Evolutionary conservation across 1,140 invertebrate species (phyloP), one percentile per base, ranked within the genome.

Genomic region (Bombus turneri): DNA sequence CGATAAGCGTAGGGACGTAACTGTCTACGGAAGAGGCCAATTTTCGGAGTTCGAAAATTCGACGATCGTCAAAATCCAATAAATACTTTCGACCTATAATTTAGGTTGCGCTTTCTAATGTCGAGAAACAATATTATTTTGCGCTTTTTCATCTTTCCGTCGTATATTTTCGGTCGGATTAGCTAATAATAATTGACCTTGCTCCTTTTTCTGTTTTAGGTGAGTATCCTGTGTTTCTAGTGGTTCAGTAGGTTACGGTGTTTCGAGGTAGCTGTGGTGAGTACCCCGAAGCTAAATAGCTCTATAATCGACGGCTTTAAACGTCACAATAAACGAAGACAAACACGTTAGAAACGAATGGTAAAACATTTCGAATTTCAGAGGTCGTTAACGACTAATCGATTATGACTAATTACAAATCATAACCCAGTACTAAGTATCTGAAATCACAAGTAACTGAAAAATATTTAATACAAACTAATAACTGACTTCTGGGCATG

Each of bases 141-240:
- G 18, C 25, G 31, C 34, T 41, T 57, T 66, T 76, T 79, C 53
- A 47, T 59, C 31, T 75, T 28, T 74, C 22, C 13, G 12, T 43
- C 43, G 18, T 10, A 10, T 41, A 3, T 43, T 68, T n/a, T 74
- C 10, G 1, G 1, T n/a, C 22, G 28, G 15, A 22, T 43, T 15
- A 4, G 3, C 57, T 31, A 9, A 53, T 1, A 66, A 53, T 15
- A 78, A 59, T 81, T 72, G 34, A 75, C 4, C 18, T 3, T 31
- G n/a, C 62, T 73, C 68, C 15, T 71, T 34, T 90, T 81, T 87
- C 57, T 88, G 87, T 91, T 88, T 64, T 69, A 91, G 89, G 90
- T 91, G 89, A 91, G 90, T 91, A 91, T 39, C 64, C 39, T 18
- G 39, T 68, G 4, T 85, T 57, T 57, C 28, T 5, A 53, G 22